Conservation (phyloP, 2,888 invertebrate species). For the Eristalinus aeneus region DNA sequence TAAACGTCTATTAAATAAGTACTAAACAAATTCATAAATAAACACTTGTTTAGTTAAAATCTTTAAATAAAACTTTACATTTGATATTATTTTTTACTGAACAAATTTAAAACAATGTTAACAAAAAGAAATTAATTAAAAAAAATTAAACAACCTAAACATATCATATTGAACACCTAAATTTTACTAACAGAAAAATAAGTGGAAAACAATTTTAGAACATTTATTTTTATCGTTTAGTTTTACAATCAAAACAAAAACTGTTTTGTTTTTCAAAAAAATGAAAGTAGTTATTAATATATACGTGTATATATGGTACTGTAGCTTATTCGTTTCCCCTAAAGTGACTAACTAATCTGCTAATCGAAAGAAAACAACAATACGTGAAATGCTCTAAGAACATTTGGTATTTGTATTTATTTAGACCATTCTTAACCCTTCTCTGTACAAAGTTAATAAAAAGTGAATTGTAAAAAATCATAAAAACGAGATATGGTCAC, state of each 20-base stretch:
- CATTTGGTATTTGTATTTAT: constrained; percentile 48
- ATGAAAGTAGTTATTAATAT: background rate
- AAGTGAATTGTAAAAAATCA: constrained; percentile 7
- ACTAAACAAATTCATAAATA: background rate
- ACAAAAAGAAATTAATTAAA: constrained; percentile 10
- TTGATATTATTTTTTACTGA: constrained; percentile 18
- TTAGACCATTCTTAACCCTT: constrained; percentile 61
- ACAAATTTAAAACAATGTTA: background rate
- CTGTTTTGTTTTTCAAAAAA: constrained; percentile 27
- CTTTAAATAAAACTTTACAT: constrained; percentile 1
- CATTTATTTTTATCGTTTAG: constrained; percentile 26
- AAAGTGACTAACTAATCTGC: constrained; percentile 12
- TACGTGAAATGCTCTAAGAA: constrained; percentile 58
- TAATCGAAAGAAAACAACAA: background rate
- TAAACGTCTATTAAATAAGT: background rate
- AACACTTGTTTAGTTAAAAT: background rate
- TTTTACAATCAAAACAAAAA: constrained; percentile 55
- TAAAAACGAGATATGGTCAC: constrained; percentile 73
- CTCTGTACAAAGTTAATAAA: background rate
- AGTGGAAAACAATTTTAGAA: constrained; percentile 37
- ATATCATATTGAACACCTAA: constrained; percentile 79
- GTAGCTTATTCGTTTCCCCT: constrained; percentile 49
- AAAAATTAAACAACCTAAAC: constrained; percentile 75
- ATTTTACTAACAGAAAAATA: constrained; percentile 69
- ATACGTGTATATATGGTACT: background rate